Percentiles rank a stretch among this genome's conserved stretches.
phyloP scores from a whole-genome alignment of 1,140 invertebrate genomes.

The Drosophila kepulauana region DNA sequence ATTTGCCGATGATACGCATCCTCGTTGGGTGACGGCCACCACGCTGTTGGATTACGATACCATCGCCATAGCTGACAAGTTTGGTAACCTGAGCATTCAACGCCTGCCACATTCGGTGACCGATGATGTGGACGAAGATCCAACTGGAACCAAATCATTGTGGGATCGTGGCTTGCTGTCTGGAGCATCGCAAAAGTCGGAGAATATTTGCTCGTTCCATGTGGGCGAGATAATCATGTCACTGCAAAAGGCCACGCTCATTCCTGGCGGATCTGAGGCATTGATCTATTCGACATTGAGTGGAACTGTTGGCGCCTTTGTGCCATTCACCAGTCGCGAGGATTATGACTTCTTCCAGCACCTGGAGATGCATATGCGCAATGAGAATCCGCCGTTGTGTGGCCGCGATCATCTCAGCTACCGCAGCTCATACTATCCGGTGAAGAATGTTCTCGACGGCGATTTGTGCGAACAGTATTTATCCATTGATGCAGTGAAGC shows the following conservation, averaged over 20 bases:
- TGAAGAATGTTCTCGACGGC: conserved; percentile 99
- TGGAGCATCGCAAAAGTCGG: conserved; percentile 98
- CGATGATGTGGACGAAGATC: conserved; percentile 99
- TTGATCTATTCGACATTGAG: conserved; percentile 98
- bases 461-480: conserved; percentile 99
- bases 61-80: conserved; percentile 98
- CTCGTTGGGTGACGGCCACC: conserved; percentile 97
- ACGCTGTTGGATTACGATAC: conserved; percentile 98
- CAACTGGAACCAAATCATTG: conserved; percentile 98
- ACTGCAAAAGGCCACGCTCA: conserved; percentile 96
- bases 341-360: conserved; percentile 99
- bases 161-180: conserved; percentile 99
- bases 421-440: conserved; percentile 98
- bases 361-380: conserved; percentile 99
- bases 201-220: conserved; percentile 96
- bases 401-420: conserved; percentile 99
- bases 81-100: conserved; percentile 98
- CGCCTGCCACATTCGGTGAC: conserved; percentile 95
- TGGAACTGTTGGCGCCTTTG: conserved; percentile 97
- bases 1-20: conserved; percentile 99
- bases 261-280: conserved; percentile 98
- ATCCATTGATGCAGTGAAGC: conserved; percentile 96
- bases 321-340: conserved; percentile 99
- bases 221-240: conserved; percentile 97
- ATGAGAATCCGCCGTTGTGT: conserved; percentile 97